phyloP scores from a whole-genome alignment of 1,140 invertebrate species.

The Theocolax elegans region DNA sequence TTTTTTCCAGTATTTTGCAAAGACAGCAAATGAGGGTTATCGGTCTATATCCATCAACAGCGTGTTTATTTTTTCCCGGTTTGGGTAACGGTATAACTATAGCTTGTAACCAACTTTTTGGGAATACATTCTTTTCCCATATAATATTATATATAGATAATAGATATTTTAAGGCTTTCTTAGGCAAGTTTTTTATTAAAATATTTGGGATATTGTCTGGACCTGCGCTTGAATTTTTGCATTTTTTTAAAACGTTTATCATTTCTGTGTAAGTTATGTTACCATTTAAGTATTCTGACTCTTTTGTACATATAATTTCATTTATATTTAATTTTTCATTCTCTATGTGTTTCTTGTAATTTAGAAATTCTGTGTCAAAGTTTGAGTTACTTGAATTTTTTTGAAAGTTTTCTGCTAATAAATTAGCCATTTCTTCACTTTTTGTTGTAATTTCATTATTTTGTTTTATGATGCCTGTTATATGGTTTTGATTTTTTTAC shows the following conservation, averaged over 20 bases:
- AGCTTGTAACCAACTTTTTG: constrained; percentile 49
- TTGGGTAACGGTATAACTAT: constrained; percentile 51
- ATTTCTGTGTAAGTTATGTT: constrained; percentile 22
- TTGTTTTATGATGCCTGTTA: neutral
- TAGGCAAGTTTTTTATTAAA: constrained; percentile 47
- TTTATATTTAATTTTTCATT: neutral
- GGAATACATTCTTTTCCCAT: constrained; percentile 45
- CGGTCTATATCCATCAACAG: constrained; percentile 17
- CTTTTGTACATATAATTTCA: neutral
- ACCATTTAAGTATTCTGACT: neutral
- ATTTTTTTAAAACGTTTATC: neutral
- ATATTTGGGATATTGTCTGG: constrained; percentile 45
- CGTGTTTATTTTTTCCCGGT: constrained; percentile 48
- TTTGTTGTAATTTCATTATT: no score
- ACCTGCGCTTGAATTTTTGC: constrained; percentile 40
- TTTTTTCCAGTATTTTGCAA: constrained; percentile 3
- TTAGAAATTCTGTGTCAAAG: constrained; percentile 32
- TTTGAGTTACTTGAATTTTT: constrained; percentile 45
- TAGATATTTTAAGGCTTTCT: constrained; percentile 40
- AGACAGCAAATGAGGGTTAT: neutral
- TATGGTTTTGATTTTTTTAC: neutral
- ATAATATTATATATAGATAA: constrained; percentile 49
- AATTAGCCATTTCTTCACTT: constrained; percentile 23
- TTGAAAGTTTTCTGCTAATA: constrained; percentile 47
- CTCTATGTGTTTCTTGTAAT: constrained; percentile 37